Evolutionary conservation across 2,113 vertebrate genomes (phyloP), one percentile per base, ranked within the genome.

Genomic region (Pelecanoides urinatrix): DNA sequence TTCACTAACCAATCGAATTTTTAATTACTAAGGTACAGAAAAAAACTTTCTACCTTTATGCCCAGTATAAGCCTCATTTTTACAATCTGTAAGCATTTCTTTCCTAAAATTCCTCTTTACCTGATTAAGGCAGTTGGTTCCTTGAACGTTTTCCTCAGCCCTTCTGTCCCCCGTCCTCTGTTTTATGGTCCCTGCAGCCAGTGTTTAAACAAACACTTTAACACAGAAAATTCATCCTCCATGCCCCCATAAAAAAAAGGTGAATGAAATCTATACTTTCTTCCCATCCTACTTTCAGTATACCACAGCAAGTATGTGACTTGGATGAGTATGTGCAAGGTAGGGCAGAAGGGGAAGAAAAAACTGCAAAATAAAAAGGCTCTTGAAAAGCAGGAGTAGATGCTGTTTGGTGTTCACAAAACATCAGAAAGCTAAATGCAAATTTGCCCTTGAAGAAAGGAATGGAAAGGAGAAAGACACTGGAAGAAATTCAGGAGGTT

Each of bases 361-460:
- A 72, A 86, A 75, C 27, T 40, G 32, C 7, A 52, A 63, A 63
- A 78, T 38, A 26, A 82, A 95, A 88, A 27, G 12, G 17, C 16
- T 87, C 56, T 53, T 75, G 52, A 65, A 75, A 82, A 79, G 18
- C 3, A 76, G 30, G 45, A 65, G 44, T 79, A 53, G 27, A 9
- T 62, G 10, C 20, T 62, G 15, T 63, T 68, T 68, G 26, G 27
- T 47, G 8, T 21, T 76, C 32, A 22, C 40, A 61, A 21, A 68
- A 11, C 20, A 75, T 30, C 73, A 68, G 84, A 91, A 85, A 67
- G 52, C 27, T 81, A 56, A 92, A 89, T 67, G 44, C 29, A 92
- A 63, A 94, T 91, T 85, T 91, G 45, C 34, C 81, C 79, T 86
- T 94, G 68, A 91, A 90, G 45, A 77, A 71, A 82, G 13, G 19